Evolutionary conservation across 2,113 vertebrate species (phyloP).

Genomic region (Donacobius atricapilla): DNA sequence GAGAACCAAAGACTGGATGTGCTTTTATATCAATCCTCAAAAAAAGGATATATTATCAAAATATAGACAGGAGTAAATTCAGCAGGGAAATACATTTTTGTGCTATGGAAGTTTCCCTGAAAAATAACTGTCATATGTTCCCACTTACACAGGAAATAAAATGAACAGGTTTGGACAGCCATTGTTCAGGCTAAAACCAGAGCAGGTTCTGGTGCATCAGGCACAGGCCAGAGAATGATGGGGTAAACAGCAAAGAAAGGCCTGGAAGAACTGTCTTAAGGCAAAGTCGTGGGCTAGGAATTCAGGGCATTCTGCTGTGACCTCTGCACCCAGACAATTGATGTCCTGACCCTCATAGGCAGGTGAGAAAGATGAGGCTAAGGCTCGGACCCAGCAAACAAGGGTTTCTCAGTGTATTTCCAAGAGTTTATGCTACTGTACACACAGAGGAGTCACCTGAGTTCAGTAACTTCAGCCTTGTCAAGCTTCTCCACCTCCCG

Average conservation of each 20-base stretch:
- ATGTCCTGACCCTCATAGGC: neutral
- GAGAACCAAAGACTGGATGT: neutral
- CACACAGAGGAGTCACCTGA: slow-evolving; percentile 74
- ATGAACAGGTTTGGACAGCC: neutral
- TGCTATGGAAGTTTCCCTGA: neutral
- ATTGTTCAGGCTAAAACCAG: neutral
- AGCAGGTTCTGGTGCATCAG: neutral
- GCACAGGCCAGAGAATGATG: neutral
- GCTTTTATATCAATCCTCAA: neutral
- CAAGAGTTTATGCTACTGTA: neutral
- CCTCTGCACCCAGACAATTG: neutral
- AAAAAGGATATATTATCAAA: neutral
- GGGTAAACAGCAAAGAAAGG: neutral
- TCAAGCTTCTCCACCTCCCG: slow-evolving; percentile 90
- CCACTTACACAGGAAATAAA: neutral
- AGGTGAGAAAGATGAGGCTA: neutral
- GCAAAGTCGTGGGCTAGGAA: neutral
- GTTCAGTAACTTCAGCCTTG: slow-evolving; percentile 94
- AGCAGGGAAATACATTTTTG: neutral
- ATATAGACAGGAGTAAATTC: neutral
- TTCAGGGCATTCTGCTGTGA: neutral
- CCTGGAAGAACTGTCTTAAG: neutral
- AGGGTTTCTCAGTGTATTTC: neutral
- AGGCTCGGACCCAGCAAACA: neutral
- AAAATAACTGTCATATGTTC: neutral